phyloP scores from a whole-genome alignment of 2,797 vertebrate genomes.

The Silurus aristotelis region DNA sequence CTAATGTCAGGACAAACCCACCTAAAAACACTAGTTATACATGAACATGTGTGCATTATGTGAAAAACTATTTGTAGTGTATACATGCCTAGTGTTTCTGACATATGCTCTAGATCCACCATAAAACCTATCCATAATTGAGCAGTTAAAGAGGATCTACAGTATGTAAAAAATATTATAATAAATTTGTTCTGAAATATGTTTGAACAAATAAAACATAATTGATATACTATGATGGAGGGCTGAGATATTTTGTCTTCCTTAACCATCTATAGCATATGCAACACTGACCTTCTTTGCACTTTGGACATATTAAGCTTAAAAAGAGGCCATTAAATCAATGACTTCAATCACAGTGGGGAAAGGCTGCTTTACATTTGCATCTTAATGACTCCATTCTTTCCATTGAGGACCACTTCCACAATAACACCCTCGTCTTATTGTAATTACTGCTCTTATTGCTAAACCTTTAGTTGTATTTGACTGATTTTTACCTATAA shows the following conservation, averaged over 20 bases:
- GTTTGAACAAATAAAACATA: not conserved
- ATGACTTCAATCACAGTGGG: conserved; percentile 2
- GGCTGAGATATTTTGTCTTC: not conserved
- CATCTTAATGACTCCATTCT: conserved; percentile 62
- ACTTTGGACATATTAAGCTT: conserved; percentile 24
- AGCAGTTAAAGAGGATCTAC: not conserved
- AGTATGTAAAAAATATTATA: not conserved
- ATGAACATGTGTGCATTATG: not conserved
- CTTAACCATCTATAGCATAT: conserved; percentile 7
- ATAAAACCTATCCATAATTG: not conserved
- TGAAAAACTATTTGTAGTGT: not conserved
- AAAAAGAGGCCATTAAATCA: conserved; percentile 52
- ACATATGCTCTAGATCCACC: not conserved
- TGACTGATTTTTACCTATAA: not conserved
- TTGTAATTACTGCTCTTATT: conserved; percentile 2
- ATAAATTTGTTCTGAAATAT: not conserved
- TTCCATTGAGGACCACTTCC: conserved; percentile 54
- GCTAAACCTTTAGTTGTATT: not conserved
- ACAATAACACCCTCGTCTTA: not conserved
- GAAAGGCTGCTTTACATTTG: conserved; percentile 25
- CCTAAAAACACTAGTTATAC: not conserved
- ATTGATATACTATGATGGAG: not conserved
- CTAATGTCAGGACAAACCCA: not conserved
- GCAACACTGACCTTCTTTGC: not conserved
- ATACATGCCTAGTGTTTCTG: not conserved